Conservation (phyloP, 2,113 vertebrate genomes). For the Tor tambroides region DNA sequence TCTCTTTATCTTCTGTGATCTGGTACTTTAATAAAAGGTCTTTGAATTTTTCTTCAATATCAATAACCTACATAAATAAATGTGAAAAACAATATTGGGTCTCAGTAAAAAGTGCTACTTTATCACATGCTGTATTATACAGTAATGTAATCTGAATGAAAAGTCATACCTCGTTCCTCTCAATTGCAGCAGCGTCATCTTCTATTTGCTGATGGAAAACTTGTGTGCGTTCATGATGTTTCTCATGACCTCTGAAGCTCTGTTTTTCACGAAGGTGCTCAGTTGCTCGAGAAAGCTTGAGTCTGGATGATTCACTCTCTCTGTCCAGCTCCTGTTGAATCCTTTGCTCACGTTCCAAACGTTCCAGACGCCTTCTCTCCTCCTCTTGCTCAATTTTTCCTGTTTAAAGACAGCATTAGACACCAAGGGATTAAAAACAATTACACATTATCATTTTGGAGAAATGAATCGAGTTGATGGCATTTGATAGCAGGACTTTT, state of each 20-base stretch:
- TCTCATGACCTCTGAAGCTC: background rate
- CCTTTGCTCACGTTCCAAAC: constrained; percentile 11
- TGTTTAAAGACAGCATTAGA: background rate
- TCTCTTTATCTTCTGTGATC: constrained; percentile 39
- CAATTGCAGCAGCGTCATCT: background rate
- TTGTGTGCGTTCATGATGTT: constrained; percentile 38
- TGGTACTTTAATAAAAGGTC: constrained; percentile 34
- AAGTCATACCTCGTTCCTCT: background rate
- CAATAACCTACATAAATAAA: constrained; percentile 20
- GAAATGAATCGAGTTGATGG: too few relatives aligned
- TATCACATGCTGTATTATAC: background rate
- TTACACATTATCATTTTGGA: too few relatives aligned
- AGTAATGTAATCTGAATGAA: background rate
- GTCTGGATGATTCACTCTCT: constrained; percentile 30
- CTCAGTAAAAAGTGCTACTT: background rate
- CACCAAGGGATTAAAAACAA: too few relatives aligned
- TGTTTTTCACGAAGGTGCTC: constrained; percentile 35
- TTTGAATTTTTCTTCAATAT: constrained; percentile 47
- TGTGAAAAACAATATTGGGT: background rate
- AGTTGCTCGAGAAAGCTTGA: constrained; percentile 23
- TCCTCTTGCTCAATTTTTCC: constrained; percentile 9
- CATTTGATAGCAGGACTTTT: too few relatives aligned
- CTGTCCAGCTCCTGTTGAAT: background rate
- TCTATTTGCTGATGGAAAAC: constrained; percentile 7
- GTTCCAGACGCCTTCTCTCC: background rate